Evolutionary conservation across 1,140 invertebrate species (phyloP).

Genomic region (Oncopeltus fasciatus): DNA sequence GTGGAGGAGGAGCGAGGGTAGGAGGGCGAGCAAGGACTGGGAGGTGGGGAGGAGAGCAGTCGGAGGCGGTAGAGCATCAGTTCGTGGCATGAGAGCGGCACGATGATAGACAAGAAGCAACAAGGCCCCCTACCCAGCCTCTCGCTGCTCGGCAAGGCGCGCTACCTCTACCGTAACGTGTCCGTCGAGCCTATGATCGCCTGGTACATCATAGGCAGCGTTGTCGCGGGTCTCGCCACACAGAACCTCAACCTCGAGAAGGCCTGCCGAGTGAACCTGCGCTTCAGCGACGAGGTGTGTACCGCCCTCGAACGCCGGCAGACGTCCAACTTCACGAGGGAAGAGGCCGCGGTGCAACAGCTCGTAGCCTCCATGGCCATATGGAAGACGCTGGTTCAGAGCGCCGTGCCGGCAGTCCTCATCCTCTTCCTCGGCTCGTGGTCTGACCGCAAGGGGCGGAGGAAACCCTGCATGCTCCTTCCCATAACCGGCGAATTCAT

Average conservation of each 20-base stretch:
- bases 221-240: constrained; percentile 55
- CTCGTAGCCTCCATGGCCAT: constrained; percentile 60
- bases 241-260: constrained; percentile 76
- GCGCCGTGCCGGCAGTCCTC: constrained; percentile 53
- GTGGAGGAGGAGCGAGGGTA: too few relatives aligned
- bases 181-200: constrained; percentile 68
- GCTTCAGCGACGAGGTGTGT: constrained; percentile 51
- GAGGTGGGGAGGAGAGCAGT: too few relatives aligned
- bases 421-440: constrained; percentile 55
- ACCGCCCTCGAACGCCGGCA: constrained; percentile 50
- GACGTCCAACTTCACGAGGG: constrained; percentile 50
- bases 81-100: too few relatives aligned
- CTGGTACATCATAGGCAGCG: constrained; percentile 64
- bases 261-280: constrained; percentile 64
- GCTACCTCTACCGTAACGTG: constrained; percentile 37
- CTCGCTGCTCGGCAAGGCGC: constrained; percentile 27
- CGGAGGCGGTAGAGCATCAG: too few relatives aligned
- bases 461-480: constrained; percentile 71
- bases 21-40: too few relatives aligned
- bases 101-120: not conserved
- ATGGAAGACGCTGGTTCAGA: constrained; percentile 67
- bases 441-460: constrained; percentile 39
- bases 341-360: constrained; percentile 55
- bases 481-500: constrained; percentile 68
- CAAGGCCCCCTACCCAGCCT: constrained; percentile 9